Evolutionary conservation across 2,888 invertebrate genomes (phyloP), one percentile per base, ranked within the genome.

Genomic region (Girardia tigrina): DNA sequence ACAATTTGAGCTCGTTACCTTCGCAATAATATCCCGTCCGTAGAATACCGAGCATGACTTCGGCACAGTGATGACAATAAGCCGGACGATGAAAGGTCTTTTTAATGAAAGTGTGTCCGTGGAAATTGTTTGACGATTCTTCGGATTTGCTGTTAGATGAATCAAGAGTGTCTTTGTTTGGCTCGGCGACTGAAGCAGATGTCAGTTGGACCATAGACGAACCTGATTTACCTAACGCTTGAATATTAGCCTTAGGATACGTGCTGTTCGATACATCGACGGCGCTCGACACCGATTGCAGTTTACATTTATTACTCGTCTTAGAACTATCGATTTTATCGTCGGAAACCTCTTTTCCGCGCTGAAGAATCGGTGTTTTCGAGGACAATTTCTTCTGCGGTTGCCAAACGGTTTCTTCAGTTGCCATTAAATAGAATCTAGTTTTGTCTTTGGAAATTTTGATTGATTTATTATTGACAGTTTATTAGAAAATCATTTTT

Each of bases 11-110:
- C n/a, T n/a, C n/a, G n/a, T 12, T 71, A 71, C 71, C 28, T 27
- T 71, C 71, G 26, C 71, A 71, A 23, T 28, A 28, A 27, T 28
- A 71, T n/a, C 71, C 71, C 16, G 71, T 71, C 2, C 71, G 27
- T 14, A 71, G 20, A 8, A 71, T 28, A 8, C 71, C 71, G 6
- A 27, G 28, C 27, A 71, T 71, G 2, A 71, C 71, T n/a, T 71
- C 71, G 4, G 28, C 71, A 29, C 71, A 71, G 27, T 71, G 71
- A 71, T 71, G 71, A 29, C 71, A 71, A 71, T 71, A 71, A 12
- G 71, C 27, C 26, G 71, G 71, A 6, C 28, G 4, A 71, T 71
- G 71, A 28, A 71, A 71, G 16, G 71, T 71, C 26, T 71, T 71
- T 20, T 28, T 27, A n/a, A 71, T 27, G n/a, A 71, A 71, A 29